Evolutionary conservation across 2,113 vertebrate genomes (phyloP), one percentile per base, ranked within the genome.

Genomic region (Cebus imitator): DNA sequence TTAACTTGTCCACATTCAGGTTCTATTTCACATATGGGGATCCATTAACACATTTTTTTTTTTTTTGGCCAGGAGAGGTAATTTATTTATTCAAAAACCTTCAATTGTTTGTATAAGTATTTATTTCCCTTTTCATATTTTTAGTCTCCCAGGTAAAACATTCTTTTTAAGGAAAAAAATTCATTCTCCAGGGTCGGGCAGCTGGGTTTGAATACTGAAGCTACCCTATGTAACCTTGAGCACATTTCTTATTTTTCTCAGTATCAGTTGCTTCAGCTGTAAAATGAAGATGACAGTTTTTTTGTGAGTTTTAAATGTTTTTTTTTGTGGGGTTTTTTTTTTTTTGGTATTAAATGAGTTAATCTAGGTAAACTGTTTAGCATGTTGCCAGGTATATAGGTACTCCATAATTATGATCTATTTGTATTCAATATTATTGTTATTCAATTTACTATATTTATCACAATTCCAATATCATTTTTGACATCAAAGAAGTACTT

Each of bases 11-110:
- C 11, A 85, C 5, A 48, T 84, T 18, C 64, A 37, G 70, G 10
- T 75, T 88, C 57, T 81, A 40, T 11, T 76, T 91, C 37, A 94
- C 23, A 55, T 75, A 84, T 0, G 90, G n/a, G 6, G 25, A 97
- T 57, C 27, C 18, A 68, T 43, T 50, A 40, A 75, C 12, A 90
- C 83, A 50, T 17, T 87, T 76, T 1, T 82, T 95, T 73, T 32
- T 82, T 76, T 1, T 82, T 95, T 75, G 35, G 5, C 8, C 35
- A 84, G 50, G 12, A 17, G 1, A 32, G 75, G 13, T 85, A 52
- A 85, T 88, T 85, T 80, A 91, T 68, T 91, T 30, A 75, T 90
- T 96, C 48, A 61, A 95, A 94, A 95, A 23, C 5, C 13, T 90
- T 87, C 55, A 95, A 20, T 85, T 40, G 32, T 81, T 91, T 64